Conservation (phyloP, 2,888 invertebrate species). For the Chymomyza caudatula region DNA sequence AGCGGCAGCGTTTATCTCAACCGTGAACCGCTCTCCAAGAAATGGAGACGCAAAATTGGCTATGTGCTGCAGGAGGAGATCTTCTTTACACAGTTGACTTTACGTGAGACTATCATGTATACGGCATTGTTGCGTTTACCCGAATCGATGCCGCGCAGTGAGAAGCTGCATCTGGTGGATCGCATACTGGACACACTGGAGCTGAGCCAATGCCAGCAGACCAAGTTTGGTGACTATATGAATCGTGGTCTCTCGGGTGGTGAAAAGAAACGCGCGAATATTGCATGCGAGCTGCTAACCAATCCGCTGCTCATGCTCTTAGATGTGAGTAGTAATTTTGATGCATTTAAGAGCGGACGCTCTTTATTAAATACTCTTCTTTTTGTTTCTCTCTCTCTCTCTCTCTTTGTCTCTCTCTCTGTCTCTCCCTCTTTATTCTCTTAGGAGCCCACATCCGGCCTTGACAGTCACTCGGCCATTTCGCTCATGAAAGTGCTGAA, state of each 20-base stretch:
- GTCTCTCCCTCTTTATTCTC: conserved; percentile 21
- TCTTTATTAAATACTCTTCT: neutral
- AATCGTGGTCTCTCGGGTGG: conserved; percentile 89
- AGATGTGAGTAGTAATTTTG: conserved; percentile 81
- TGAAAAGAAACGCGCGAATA: conserved; percentile 89
- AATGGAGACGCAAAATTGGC: conserved; percentile 86
- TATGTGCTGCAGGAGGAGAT: conserved; percentile 90
- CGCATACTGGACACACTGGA: conserved; percentile 87
- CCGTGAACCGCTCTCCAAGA: conserved; percentile 82
- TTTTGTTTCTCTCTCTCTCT: neutral
- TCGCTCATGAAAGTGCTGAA: conserved; percentile 86
- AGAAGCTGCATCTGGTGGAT: conserved; percentile 88
- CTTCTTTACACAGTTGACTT: conserved; percentile 88
- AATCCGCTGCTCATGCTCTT: conserved; percentile 88
- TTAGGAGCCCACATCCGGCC: conserved; percentile 90
- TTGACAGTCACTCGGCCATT: conserved; percentile 89
- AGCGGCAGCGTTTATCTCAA: conserved; percentile 84
- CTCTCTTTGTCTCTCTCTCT: neutral
- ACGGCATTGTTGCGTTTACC: conserved; percentile 82
- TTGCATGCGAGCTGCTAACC: conserved; percentile 89
- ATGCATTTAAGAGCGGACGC: neutral
- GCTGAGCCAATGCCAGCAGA: conserved; percentile 86
- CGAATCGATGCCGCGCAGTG: conserved; percentile 83
- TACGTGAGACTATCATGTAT: conserved; percentile 86
- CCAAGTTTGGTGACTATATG: conserved; percentile 87